phyloP scores from a whole-genome alignment of 2,888 invertebrate genomes.

The Thysanoteuthis rhombus region DNA sequence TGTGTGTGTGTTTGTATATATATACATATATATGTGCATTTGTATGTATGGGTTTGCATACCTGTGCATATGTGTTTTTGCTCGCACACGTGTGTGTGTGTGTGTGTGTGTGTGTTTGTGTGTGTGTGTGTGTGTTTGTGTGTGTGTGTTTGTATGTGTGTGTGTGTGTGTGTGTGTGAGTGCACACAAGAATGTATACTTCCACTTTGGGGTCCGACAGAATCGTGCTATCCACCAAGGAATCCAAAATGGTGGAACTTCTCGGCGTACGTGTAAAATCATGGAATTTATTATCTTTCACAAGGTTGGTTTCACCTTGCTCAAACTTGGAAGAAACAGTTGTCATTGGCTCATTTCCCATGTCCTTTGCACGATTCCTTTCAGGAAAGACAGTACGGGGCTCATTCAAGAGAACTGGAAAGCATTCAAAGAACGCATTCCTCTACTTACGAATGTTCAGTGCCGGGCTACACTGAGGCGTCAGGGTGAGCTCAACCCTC shows the following conservation, averaged over 20 bases:
- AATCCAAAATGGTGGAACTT: neutral
- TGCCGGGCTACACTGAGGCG: too few relatives aligned
- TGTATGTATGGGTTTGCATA: neutral
- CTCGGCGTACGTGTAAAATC: neutral
- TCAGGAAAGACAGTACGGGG: too few relatives aligned
- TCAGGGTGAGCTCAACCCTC: too few relatives aligned
- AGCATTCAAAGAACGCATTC: too few relatives aligned
- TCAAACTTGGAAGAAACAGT: neutral
- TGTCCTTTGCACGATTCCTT: neutral
- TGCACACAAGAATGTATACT: neutral
- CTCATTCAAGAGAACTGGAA: too few relatives aligned
- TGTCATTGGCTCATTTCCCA: neutral
- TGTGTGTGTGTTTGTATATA: neutral
- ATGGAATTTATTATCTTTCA: neutral
- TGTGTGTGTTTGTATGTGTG: neutral
- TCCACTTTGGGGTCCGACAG: too few relatives aligned
- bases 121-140: neutral
- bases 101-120: neutral
- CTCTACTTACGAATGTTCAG: too few relatives aligned
- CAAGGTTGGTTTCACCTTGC: neutral
- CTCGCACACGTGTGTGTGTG: neutral
- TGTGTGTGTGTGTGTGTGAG: neutral
- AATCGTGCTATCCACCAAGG: neutral
- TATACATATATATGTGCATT: neutral
- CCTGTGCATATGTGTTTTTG: neutral